Percentiles rank a stretch among this genome's conserved stretches.
Conservation (phyloP, 2,888 invertebrate species). For the Camptogramma bilineatum region DNA sequence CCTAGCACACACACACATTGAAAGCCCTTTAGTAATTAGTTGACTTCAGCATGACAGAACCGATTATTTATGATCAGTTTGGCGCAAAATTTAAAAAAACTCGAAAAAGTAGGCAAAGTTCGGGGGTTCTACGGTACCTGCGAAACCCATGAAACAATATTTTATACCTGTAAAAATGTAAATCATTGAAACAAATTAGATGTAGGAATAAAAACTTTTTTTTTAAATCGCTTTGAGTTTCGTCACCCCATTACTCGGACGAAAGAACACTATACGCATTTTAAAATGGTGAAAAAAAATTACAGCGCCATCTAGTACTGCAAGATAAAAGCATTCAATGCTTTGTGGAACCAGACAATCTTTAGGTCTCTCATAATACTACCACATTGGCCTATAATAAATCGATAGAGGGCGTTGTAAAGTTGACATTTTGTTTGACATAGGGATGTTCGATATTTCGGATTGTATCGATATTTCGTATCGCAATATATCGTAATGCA, state of each 20-base stretch:
- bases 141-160: neutral
- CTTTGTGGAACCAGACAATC: constrained; percentile 48
- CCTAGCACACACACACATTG: no score
- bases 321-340: neutral
- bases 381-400: neutral
- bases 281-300: neutral
- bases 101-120: no score
- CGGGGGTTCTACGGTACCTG: no score
- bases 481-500: no score
- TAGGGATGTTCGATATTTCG: no score
- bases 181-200: neutral
- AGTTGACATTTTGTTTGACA: constrained; percentile 4
- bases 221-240: neutral
- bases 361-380: constrained; percentile 49
- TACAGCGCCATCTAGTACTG: constrained; percentile 46
- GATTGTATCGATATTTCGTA: no score
- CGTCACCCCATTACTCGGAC: no score
- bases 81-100: no score
- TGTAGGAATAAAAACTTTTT: neutral
- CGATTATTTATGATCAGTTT: no score
- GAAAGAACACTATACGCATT: no score
- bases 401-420: constrained; percentile 40
- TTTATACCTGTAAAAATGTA: neutral
- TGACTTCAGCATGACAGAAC: no score
- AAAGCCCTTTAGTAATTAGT: no score